A percentile compares a stretch with the other conserved stretches of the same genome.
Conservation (phyloP, 2,797 vertebrate species). For the Hylomyscus alleni region DNA sequence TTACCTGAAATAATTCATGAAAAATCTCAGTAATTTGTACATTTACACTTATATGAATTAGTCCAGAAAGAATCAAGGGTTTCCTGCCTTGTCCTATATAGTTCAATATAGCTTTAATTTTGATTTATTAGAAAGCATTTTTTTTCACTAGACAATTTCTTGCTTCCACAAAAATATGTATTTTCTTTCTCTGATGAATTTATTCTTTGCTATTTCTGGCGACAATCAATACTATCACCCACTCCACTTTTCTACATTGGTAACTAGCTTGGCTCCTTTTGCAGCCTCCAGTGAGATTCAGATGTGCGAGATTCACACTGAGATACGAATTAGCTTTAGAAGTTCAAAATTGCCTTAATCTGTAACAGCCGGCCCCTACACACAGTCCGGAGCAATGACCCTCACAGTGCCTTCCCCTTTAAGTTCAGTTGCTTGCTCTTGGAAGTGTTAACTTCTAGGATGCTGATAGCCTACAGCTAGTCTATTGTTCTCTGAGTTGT, state of each 20-base stretch:
- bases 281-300: neutral
- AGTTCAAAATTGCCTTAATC: neutral
- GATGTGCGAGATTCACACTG: conserved; percentile 35
- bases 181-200: conserved; percentile 68
- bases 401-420: conserved; percentile 4
- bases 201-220: conserved; percentile 44
- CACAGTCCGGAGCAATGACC: neutral
- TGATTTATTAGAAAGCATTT: conserved; percentile 35
- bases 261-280: neutral
- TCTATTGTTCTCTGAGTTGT: neutral
- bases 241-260: neutral
- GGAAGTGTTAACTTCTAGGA: neutral
- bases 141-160: conserved; percentile 50
- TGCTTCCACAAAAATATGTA: neutral
- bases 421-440: neutral
- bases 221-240: neutral
- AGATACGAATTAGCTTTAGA: conserved; percentile 45
- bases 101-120: conserved; percentile 35
- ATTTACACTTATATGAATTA: conserved; percentile 53
- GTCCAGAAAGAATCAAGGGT: neutral
- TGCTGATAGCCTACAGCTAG: neutral
- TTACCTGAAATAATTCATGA: conserved; percentile 23
- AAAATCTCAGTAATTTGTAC: conserved; percentile 58
- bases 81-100: neutral
- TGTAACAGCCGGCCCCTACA: neutral